A percentile compares a stretch with the other conserved stretches of the same genome.
Conservation (phyloP, 2,797 vertebrate genomes). For the Poecilia gillii region DNA sequence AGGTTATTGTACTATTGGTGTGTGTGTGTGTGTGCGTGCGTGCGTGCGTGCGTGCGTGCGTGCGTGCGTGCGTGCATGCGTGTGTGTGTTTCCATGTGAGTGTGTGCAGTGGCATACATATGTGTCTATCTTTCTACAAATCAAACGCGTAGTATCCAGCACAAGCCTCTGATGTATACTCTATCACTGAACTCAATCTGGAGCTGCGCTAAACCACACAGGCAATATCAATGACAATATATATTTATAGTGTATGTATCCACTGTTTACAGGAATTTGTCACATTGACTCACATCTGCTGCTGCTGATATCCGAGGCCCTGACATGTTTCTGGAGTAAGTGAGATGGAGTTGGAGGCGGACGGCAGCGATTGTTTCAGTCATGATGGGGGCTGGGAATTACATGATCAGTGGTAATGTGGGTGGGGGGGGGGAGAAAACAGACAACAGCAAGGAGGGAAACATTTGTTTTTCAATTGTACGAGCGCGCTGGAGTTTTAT, state of each 20-base stretch:
- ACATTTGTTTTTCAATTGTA: slow-evolving; percentile 53
- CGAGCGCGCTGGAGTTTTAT: neutral
- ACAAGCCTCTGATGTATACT: slow-evolving; percentile 67
- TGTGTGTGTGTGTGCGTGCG: neutral
- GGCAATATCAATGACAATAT: slow-evolving; percentile 74
- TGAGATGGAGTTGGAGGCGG: slow-evolving; percentile 55
- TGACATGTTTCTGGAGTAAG: slow-evolving; percentile 47
- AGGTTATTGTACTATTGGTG: slow-evolving; percentile 57
- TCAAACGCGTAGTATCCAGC: slow-evolving; percentile 54
- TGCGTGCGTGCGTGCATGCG: neutral
- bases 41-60: neutral
- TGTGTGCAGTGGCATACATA: slow-evolving; percentile 12
- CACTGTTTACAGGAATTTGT: slow-evolving; percentile 76
- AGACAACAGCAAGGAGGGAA: slow-evolving; percentile 26
- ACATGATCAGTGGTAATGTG: slow-evolving; percentile 40
- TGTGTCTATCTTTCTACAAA: slow-evolving; percentile 47
- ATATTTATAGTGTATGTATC: slow-evolving; percentile 67
- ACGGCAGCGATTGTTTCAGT: slow-evolving; percentile 40
- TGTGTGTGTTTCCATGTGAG: slow-evolving; percentile 16
- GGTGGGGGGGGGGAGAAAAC: slow-evolving; percentile 23
- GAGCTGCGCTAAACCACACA: slow-evolving; percentile 66
- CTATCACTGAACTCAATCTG: slow-evolving; percentile 73
- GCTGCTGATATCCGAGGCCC: slow-evolving; percentile 58
- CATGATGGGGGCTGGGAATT: slow-evolving; percentile 34
- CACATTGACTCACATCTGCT: slow-evolving; percentile 71